phyloP scores from a whole-genome alignment of 30 jellyfish, hydroid and myxozoan genomes.

The Aurelia sp. region DNA sequence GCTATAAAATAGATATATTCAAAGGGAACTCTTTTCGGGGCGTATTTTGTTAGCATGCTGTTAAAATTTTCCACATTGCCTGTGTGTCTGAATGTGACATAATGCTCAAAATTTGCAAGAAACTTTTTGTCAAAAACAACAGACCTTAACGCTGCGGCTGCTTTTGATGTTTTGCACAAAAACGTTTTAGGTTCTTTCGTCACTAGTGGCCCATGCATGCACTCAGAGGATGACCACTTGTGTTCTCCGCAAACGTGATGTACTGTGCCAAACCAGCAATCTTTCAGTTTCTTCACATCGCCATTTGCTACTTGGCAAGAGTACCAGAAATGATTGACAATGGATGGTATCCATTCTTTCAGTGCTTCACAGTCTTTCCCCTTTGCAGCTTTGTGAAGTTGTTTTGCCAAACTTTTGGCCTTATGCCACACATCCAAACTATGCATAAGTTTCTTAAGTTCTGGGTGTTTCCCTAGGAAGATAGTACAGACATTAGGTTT shows the following conservation, averaged over 20 bases:
- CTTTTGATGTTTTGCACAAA: slow-evolving; percentile 11
- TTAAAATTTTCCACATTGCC: slow-evolving; percentile 46
- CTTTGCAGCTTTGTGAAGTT: slow-evolving; percentile 12
- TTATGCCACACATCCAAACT: slow-evolving; percentile 52
- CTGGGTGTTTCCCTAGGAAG: slow-evolving; percentile 17
- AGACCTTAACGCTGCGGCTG: slow-evolving; percentile 27
- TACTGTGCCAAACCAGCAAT: slow-evolving; percentile 32
- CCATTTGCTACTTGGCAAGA: slow-evolving; percentile 26
- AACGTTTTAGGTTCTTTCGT: not conserved
- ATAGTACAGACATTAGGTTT: too few relatives aligned
- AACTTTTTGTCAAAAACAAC: too few relatives aligned
- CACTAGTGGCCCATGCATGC: slow-evolving; percentile 23
- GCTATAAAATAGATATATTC: slow-evolving; percentile 11
- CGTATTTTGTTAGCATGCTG: slow-evolving; percentile 39
- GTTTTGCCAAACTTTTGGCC: slow-evolving; percentile 15
- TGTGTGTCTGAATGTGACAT: slow-evolving; percentile 38
- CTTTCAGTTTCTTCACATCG: slow-evolving; percentile 25
- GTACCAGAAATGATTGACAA: too few relatives aligned
- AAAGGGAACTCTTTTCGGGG: slow-evolving; percentile 46
- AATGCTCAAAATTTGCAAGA: slow-evolving; percentile 16
- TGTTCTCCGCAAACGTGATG: slow-evolving; percentile 38
- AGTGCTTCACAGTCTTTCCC: slow-evolving; percentile 22
- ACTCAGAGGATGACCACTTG: not conserved
- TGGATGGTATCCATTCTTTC: slow-evolving; percentile 10
- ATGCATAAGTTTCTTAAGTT: slow-evolving; percentile 5